Evolutionary conservation across 2,113 vertebrate species (phyloP).

Genomic region (Microcebus jonahi): DNA sequence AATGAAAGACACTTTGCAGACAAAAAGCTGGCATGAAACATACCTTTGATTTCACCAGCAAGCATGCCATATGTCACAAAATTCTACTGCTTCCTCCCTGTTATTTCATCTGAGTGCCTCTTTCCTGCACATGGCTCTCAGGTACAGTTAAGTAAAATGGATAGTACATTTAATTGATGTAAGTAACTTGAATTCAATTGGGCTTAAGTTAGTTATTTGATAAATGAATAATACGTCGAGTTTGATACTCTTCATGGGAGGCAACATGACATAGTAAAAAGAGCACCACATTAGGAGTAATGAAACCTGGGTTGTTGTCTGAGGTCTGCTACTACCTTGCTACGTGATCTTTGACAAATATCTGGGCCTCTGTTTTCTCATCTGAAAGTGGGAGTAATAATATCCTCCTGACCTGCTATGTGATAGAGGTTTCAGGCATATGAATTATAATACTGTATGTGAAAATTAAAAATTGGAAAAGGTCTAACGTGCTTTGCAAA

Average conservation of each 20-base stretch:
- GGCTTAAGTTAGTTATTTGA: constrained; percentile 37
- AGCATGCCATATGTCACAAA: constrained; percentile 82
- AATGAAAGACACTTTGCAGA: constrained; percentile 79
- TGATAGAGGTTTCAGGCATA: not conserved
- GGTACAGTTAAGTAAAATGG: constrained; percentile 55
- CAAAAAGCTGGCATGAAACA: constrained; percentile 81
- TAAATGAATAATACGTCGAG: constrained; percentile 46
- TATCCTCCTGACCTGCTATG: not conserved
- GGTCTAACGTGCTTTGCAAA: not conserved
- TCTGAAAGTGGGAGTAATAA: constrained; percentile 29
- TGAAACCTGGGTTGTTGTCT: not conserved
- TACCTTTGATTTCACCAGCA: constrained; percentile 81
- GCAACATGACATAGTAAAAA: not conserved
- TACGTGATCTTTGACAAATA: constrained; percentile 43
- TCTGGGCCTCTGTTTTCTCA: constrained; percentile 39
- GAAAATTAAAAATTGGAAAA: constrained; percentile 42
- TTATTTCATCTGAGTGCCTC: constrained; percentile 70
- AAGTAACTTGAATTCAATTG: constrained; percentile 69
- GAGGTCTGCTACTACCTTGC: not conserved
- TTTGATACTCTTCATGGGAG: constrained; percentile 37
- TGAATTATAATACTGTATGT: not conserved
- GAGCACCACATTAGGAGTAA: not conserved
- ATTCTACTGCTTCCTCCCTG: constrained; percentile 75
- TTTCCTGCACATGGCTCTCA: constrained; percentile 59
- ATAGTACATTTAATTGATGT: constrained; percentile 65